These are phyloP conservation scores for Molanna angustata DNA, from an alignment of 2,888 invertebrate species.

Conservation along the genomic window DNA sequence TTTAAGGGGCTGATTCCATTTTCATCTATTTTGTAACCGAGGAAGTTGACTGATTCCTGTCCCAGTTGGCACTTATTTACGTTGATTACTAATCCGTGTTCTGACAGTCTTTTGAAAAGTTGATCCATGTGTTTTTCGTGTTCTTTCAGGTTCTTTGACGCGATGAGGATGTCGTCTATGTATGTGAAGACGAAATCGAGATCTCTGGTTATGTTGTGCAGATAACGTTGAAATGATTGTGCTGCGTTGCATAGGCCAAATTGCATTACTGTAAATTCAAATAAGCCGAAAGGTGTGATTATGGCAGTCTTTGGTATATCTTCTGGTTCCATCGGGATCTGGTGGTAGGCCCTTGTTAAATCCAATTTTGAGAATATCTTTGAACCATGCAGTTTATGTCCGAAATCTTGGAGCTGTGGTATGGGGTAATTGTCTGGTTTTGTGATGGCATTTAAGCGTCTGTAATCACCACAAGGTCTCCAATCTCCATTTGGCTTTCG, in stretches of 20 bases:
- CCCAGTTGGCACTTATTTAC: constrained; percentile 31
- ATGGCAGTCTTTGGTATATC: constrained; percentile 38
- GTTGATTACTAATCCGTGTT: constrained; percentile 35
- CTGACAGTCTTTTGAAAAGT: constrained; percentile 33
- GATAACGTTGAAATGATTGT: constrained; percentile 31
- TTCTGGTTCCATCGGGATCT: constrained; percentile 13
- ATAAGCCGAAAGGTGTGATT: constrained; percentile 35
- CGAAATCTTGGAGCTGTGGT: constrained; percentile 36
- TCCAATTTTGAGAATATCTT: constrained; percentile 35
- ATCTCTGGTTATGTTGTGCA: constrained; percentile 21
- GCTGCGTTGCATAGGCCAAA: constrained; percentile 20
- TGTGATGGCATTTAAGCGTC: constrained; percentile 37
- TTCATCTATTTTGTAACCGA: constrained; percentile 16
- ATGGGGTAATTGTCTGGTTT: constrained; percentile 38
- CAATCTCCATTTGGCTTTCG: constrained; percentile 23
- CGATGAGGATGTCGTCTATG: constrained; percentile 37
- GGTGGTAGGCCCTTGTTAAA: constrained; percentile 37
- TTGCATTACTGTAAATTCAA: constrained; percentile 12
- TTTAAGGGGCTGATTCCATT: constrained; percentile 11
- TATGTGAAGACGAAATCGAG: constrained; percentile 31
- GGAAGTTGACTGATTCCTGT: constrained; percentile 9
- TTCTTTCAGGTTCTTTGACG: constrained; percentile 30
- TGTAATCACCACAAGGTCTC: constrained; percentile 38
- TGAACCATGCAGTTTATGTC: constrained; percentile 31
- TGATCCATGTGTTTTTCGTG: constrained; percentile 32